Conservation (phyloP, 2,888 invertebrate genomes). For the Euplexia lucipara region DNA sequence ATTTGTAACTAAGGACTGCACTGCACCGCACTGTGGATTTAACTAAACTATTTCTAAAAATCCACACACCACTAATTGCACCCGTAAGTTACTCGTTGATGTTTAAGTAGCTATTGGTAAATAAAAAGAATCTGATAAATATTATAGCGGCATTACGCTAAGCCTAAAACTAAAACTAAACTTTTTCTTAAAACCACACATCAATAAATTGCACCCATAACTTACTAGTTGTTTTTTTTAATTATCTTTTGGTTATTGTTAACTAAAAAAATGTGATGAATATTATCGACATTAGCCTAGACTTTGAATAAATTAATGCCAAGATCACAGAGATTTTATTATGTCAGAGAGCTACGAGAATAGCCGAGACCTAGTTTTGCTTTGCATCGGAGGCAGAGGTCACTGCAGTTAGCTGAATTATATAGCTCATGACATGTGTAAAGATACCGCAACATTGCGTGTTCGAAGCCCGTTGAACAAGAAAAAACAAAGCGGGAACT, state of each 20-base stretch:
- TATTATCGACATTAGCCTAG: no score
- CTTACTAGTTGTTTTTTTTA: no score
- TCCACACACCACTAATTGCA: no score
- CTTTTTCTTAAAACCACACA: no score
- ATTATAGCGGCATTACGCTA: no score
- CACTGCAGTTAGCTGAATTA: conserved; percentile 72
- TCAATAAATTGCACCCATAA: no score
- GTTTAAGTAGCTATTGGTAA: no score
- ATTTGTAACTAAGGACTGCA: conserved; percentile 27
- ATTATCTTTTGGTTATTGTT: no score
- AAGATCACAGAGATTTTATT: conserved; percentile 61
- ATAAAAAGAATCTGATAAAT: background rate
- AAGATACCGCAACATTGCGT: conserved; percentile 77
- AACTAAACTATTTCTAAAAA: background rate
- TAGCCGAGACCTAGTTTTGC: conserved; percentile 77
- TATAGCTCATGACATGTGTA: conserved; percentile 69
- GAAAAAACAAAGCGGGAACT: conserved; percentile 61
- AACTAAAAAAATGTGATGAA: background rate
- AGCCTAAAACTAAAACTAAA: no score
- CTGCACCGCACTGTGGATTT: no score
- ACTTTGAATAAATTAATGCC: conserved; percentile 53
- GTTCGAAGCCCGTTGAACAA: conserved; percentile 64
- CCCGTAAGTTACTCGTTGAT: no score
- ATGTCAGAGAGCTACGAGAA: conserved; percentile 73
- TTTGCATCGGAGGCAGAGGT: conserved; percentile 73